These are phyloP conservation scores for Strigamia crassipes DNA, from an alignment of 2,888 invertebrate species.

Conservation along the genomic window DNA sequence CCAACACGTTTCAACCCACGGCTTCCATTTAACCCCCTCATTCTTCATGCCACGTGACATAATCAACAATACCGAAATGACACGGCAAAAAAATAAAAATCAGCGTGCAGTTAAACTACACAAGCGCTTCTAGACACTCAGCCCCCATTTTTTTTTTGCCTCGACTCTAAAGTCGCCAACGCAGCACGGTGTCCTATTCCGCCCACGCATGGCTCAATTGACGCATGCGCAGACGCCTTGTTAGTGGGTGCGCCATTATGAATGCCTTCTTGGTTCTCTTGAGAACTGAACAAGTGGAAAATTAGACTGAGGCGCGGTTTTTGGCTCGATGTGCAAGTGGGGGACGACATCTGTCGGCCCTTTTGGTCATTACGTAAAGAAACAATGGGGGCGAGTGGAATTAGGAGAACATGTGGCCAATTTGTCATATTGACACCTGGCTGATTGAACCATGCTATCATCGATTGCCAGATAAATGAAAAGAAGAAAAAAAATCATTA, in stretches of 20 bases:
- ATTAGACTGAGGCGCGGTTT: slow-evolving; percentile 26
- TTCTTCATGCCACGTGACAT: neutral
- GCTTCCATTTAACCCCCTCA: slow-evolving; percentile 10
- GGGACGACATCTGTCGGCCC: slow-evolving; percentile 31
- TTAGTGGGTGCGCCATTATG: slow-evolving; percentile 33
- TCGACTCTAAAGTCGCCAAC: slow-evolving; percentile 13
- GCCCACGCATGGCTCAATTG: slow-evolving; percentile 34
- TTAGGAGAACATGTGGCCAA: slow-evolving; percentile 23
- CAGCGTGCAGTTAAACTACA: neutral
- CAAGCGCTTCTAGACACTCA: neutral
- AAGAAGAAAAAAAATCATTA: neutral
- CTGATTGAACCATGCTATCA: slow-evolving; percentile 6
- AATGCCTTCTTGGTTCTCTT: slow-evolving; percentile 37
- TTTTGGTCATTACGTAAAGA: slow-evolving; percentile 25
- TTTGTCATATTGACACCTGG: slow-evolving; percentile 37
- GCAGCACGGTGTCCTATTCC: slow-evolving; percentile 33
- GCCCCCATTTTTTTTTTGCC: neutral
- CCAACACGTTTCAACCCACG: neutral
- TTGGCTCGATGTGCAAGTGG: slow-evolving; percentile 28
- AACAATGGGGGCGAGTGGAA: neutral
- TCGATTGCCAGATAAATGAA: neutral
- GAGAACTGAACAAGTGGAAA: slow-evolving; percentile 37
- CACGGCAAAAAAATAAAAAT: neutral
- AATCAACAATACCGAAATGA: slow-evolving; percentile 2
- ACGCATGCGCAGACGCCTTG: slow-evolving; percentile 34